Percentiles rank a stretch among this genome's conserved stretches.
Conservation (phyloP, 2,888 invertebrate genomes). For the Oscheius sp. region DNA sequence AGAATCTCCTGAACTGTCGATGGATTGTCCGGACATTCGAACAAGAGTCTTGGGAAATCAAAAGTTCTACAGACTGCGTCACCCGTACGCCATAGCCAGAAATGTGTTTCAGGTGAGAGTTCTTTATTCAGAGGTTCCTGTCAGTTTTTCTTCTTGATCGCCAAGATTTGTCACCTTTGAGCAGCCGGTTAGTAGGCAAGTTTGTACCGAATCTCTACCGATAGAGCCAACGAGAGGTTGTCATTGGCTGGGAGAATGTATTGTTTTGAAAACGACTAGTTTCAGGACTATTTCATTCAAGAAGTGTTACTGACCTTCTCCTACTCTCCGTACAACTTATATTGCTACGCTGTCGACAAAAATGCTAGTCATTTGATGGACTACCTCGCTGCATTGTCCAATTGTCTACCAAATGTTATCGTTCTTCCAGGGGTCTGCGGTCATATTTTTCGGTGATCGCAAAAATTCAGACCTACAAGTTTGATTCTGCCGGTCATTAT, state of each 20-base stretch:
- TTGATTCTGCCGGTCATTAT: constrained; percentile 27
- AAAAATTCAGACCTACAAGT: constrained; percentile 12
- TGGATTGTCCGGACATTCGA: constrained; percentile 14
- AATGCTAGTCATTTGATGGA: constrained; percentile 11
- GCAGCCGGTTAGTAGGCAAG: too few relatives aligned
- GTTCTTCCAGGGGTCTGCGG: constrained; percentile 1
- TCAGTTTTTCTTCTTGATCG: too few relatives aligned
- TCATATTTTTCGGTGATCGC: not conserved
- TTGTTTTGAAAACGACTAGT: not conserved
- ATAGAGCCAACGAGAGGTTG: too few relatives aligned
- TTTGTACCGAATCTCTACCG: too few relatives aligned
- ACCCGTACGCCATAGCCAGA: constrained; percentile 26
- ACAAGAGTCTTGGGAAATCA: constrained; percentile 1
- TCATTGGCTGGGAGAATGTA: too few relatives aligned
- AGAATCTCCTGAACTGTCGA: not conserved
- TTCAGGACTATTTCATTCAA: constrained; percentile 27
- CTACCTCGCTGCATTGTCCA: not conserved
- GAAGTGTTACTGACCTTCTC: constrained; percentile 19
- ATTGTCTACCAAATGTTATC: constrained; percentile 15
- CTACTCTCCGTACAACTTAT: constrained; percentile 12
- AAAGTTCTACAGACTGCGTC: not conserved
- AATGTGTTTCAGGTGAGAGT: constrained; percentile 18
- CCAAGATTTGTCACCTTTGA: too few relatives aligned
- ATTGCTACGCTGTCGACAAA: constrained; percentile 22
- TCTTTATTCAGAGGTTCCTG: not conserved